Evolutionary conservation across 1,140 invertebrate genomes (phyloP), one percentile per base, ranked within the genome.

Genomic region (Episyrphus balteatus): DNA sequence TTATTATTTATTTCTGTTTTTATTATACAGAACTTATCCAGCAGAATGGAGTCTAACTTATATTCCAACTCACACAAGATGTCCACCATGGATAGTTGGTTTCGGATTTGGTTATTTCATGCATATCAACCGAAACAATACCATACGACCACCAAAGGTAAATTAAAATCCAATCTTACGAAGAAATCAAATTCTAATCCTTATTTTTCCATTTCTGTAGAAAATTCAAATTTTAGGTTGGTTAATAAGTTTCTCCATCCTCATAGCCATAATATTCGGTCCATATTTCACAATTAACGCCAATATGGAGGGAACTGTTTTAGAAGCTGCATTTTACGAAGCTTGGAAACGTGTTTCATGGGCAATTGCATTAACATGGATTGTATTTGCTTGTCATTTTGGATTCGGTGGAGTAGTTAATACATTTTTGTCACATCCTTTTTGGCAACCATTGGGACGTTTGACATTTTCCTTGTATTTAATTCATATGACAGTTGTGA

Each of bases 301-400:
- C n/a, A n/a, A n/a, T n/a, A n/a, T n/a, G n/a, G n/a, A n/a, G n/a
- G 19, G 51, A 26, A 61, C 63, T 6, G 26, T 52, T 5, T 38
- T 65, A 9, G 70, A 73, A 33, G 72, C 74, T 1, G 71, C 81
- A 0, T 66, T 82, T 12, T 86, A 84, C 53, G 76, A 75, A 1
- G 70, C 77, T 2, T 67, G 83, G 8, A 71, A 76, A 30, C 70
- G 83, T 30, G 66, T 76, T 2, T 62, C 67, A 0, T 87, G 84
- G 77, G 71, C 74, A 0, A 7, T 80, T 0, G 72, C 66, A 1
- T 44, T 88, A 5, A 71, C 73, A 1, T 86, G 83, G 81, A 70
- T 88, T 9, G 74, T 85, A 7, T 78, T 82, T 39, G 79, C 80
- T 3, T 83, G 83, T 53, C 61, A 72, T 5, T 70, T 76, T 43